Evolutionary conservation across 2,113 vertebrate species (phyloP), one percentile per base, ranked within the genome.

Genomic region (Chionomys nivalis): DNA sequence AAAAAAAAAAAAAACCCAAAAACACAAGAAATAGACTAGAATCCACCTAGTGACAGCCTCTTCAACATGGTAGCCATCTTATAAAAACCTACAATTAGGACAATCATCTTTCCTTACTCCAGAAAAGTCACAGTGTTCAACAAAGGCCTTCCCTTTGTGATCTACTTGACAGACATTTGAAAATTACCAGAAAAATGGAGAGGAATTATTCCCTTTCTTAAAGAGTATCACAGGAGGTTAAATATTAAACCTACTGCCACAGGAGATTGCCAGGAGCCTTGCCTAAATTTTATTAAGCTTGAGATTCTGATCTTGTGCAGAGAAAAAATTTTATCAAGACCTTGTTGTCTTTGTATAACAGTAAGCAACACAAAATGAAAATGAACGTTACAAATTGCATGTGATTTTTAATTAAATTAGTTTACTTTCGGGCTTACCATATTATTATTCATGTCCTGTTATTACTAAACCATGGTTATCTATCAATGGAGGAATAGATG

Each of bases 331-430:
- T 70, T 52, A 58, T 66, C 19, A 75, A 55, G 33, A 79, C 36
- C 55, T n/a, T 1, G 24, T 0, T 39, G 52, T 73, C 44, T 79
- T 58, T 63, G 52, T 42, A 85, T 70, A 88, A 16, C 19, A 76
- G 47, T 76, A 92, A 91, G 42, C 4, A 63, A 39, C 44, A 73
- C 3, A 44, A 70, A 11, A 87, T 39, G 23, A 86, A 14, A 90
- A 85, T 52, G 7, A 39, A 75, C 49, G 16, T 70, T 47, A 65
- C 49, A 88, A 52, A 70, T 4, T 66, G 36, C 11, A 58, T 52
- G 26, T 39, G 23, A 2, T 39, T 94, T 86, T 93, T 42, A 68
- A 90, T 79, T n/a, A 87, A 93, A 19, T 94, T 87, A 89, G 33
- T 61, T 76, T 75, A 75, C 44, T 1, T 26, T 89, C 36, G 89